Base-by-base conservation (phyloP, 2,113 vertebrate genomes). In the Hymenochirus boettgeri region DNA sequence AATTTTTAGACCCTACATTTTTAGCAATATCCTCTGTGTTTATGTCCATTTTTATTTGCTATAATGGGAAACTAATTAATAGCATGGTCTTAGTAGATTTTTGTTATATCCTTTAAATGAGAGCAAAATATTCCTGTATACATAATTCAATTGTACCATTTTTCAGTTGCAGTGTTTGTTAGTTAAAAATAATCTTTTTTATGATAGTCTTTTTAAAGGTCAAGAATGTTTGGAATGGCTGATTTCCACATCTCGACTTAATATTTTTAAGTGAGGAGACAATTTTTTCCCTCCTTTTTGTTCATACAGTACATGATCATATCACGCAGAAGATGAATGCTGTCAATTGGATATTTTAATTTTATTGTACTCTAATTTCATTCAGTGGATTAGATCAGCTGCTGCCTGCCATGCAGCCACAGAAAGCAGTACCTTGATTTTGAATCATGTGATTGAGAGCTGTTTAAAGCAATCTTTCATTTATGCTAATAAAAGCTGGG, bases 391-490 rank as follows among this genome's bases (percentile, higher is more conserved):
- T 88, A 86, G 80, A 71, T 86, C 75, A 80, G 77, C 83, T 83
- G 79, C 73, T 35, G 69, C 72, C 77, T 66, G 79, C 82, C 73
- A 69, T 39, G 71, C 80, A 79, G 65, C 19, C 70, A 72, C 56
- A 87, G 89, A 91, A 86, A 87, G 86, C 78, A 83, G 92, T 92
- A 79, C 72, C 57, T 76, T 76, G 78, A 88, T 86, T 83, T 87
- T 78, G 77, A 83, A 88, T 93, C 92, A 90, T 91, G 86, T 90
- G 90, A 89, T 85, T 79, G 82, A 81, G 73, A 74, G 77, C 74
- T 76, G 66, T 74, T 85, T 61, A 86, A 87, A 85, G 80, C 75
- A 52, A 65, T 81, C 86, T 85, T 88, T 87, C 80, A 82, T 82
- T 81, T 54, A 61, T 64, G 73, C 76, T 79, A 76, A 72, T 74